Evolutionary conservation across 2,113 vertebrate genomes (phyloP).

Genomic region (Lonchura striata): DNA sequence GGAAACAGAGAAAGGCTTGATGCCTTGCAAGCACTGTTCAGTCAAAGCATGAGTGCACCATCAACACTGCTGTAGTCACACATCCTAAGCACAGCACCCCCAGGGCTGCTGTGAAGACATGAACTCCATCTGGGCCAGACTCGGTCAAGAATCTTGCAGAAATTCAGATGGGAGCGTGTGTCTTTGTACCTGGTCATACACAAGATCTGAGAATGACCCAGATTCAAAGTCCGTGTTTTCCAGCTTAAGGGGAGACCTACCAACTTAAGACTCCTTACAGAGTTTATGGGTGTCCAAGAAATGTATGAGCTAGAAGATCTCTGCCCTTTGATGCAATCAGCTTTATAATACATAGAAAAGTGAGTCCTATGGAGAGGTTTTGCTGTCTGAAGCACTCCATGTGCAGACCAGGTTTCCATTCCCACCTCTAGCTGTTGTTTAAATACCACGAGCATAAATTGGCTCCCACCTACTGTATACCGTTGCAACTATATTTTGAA

Average conservation of each 20-base stretch:
- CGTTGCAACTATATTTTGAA: neutral
- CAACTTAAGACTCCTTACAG: neutral
- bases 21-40: neutral
- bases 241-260: neutral
- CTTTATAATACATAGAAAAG: neutral
- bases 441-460: neutral
- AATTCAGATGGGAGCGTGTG: rapidly evolving
- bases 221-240: neutral
- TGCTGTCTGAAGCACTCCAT: neutral
- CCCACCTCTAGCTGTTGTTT: neutral
- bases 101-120: neutral
- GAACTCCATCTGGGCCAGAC: neutral
- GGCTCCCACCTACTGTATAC: neutral
- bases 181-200: neutral
- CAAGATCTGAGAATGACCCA: neutral
- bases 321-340: neutral
- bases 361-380: rapidly evolving
- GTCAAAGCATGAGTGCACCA: neutral
- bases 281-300: neutral
- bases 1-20: neutral
- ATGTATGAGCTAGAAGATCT: neutral
- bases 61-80: neutral
- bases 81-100: neutral
- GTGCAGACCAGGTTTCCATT: neutral
- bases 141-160: neutral